Evolutionary conservation across 2,113 vertebrate genomes (phyloP).

Genomic region (Smithornis capensis): DNA sequence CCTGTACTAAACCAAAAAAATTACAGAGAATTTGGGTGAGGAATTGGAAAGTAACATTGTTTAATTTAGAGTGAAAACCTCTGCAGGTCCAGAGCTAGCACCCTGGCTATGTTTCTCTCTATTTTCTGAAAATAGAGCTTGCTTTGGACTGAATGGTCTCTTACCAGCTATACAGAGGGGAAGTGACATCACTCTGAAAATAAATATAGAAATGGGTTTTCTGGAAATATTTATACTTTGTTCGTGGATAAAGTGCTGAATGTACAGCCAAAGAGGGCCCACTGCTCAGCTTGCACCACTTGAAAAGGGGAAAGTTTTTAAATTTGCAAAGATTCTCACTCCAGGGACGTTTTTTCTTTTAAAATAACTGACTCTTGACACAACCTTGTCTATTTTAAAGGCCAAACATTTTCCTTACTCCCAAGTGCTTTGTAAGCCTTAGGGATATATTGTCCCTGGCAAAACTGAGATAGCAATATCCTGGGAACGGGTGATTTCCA

Average conservation of each 20-base stretch:
- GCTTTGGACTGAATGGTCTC: not conserved
- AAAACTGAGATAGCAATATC: slow-evolving; percentile 41
- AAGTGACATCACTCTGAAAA: slow-evolving; percentile 59
- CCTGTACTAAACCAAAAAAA: not conserved
- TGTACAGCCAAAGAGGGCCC: slow-evolving; percentile 35
- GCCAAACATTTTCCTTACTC: slow-evolving; percentile 48
- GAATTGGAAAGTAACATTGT: not conserved
- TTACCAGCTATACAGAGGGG: not conserved
- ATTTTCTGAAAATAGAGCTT: slow-evolving; percentile 27
- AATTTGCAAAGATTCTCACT: slow-evolving; percentile 9
- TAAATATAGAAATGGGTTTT: slow-evolving; percentile 59
- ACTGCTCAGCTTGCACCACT: slow-evolving; percentile 8
- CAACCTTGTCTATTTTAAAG: slow-evolving; percentile 48
- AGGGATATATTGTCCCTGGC: slow-evolving; percentile 56
- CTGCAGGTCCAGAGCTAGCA: not conserved
- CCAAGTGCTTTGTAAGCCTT: slow-evolving; percentile 40
- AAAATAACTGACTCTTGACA: slow-evolving; percentile 54
- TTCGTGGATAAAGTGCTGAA: slow-evolving; percentile 27
- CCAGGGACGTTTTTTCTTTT: not conserved
- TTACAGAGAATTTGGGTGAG: not conserved
- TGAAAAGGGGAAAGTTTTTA: slow-evolving; percentile 22
- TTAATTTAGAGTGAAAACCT: not conserved
- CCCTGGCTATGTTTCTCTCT: not conserved
- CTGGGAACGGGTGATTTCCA: slow-evolving; percentile 56
- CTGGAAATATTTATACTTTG: slow-evolving; percentile 60